phyloP scores from a whole-genome alignment of 2,797 vertebrate species.

The Anguilla pacifica region DNA sequence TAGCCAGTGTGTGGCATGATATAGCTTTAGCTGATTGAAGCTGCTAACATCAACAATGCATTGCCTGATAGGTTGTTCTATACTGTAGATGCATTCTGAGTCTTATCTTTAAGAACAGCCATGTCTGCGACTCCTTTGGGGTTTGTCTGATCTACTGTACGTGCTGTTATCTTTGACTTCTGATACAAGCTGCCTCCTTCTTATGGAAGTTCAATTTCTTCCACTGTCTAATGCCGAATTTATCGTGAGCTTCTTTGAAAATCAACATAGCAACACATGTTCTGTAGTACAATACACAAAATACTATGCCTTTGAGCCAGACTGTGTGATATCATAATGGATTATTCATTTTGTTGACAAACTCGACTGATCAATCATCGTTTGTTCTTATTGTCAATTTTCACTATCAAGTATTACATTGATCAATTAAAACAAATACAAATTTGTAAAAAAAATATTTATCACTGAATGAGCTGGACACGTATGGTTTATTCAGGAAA shows the following conservation, averaged over 20 bases:
- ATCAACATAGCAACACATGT: not conserved
- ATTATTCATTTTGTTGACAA: not conserved
- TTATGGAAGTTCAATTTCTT: not conserved
- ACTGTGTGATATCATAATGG: not conserved
- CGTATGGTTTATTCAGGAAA: not conserved
- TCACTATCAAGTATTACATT: not conserved
- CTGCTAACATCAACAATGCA: not conserved
- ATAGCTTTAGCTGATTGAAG: not conserved
- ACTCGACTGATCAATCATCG: not conserved
- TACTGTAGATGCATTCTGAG: not conserved
- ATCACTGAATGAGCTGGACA: not conserved
- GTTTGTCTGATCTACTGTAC: not conserved
- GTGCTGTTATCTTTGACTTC: not conserved
- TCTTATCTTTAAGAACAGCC: not conserved
- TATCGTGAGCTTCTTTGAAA: not conserved
- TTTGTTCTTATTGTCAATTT: not conserved
- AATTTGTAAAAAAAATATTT: not conserved
- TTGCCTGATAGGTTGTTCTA: not conserved
- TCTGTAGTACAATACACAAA: not conserved
- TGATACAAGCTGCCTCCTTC: not conserved
- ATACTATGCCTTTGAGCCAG: not conserved
- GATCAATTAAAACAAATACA: not conserved
- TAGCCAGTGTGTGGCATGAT: not conserved
- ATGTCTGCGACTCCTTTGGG: not conserved
- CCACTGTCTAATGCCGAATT: not conserved